Evolutionary conservation across 2,113 vertebrate genomes (phyloP).

Genomic region (Paralichthys olivaceus): DNA sequence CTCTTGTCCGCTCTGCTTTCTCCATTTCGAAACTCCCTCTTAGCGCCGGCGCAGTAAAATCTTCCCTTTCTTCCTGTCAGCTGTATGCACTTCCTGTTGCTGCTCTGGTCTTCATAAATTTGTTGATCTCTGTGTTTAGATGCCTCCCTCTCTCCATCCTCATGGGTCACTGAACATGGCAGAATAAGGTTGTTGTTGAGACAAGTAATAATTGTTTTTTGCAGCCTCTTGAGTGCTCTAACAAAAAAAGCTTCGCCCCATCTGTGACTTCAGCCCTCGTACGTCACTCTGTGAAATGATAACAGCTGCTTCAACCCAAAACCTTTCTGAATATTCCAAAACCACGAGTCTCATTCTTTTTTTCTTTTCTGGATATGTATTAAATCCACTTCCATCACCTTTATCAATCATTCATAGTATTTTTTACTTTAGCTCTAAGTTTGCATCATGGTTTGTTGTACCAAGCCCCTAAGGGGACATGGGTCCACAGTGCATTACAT

Average conservation of each 20-base stretch:
- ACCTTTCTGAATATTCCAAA: not conserved
- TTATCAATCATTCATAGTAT: too few relatives aligned
- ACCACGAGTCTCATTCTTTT: not conserved
- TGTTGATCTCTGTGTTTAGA: not conserved
- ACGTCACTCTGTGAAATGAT: not conserved
- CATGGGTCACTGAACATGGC: not conserved
- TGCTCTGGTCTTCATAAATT: not conserved
- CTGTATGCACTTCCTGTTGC: conserved; percentile 44
- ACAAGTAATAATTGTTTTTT: not conserved
- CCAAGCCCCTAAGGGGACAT: too few relatives aligned
- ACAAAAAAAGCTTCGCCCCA: not conserved
- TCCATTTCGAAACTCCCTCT: conserved; percentile 64
- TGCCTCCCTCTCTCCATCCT: not conserved
- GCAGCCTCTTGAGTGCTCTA: not conserved
- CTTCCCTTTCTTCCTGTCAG: conserved; percentile 49
- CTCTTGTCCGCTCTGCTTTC: conserved; percentile 57
- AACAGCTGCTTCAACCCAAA: conserved; percentile 3
- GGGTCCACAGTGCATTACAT: too few relatives aligned
- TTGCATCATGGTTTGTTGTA: too few relatives aligned
- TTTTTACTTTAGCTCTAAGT: too few relatives aligned
- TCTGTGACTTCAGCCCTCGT: not conserved
- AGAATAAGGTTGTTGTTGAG: not conserved
- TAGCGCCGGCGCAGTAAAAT: conserved; percentile 40
- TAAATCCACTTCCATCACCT: too few relatives aligned
- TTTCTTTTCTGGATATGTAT: not conserved